These are phyloP conservation scores for Hypotaenidia okinawae DNA, from an alignment of 2,797 vertebrate species.

Conservation along the genomic window DNA sequence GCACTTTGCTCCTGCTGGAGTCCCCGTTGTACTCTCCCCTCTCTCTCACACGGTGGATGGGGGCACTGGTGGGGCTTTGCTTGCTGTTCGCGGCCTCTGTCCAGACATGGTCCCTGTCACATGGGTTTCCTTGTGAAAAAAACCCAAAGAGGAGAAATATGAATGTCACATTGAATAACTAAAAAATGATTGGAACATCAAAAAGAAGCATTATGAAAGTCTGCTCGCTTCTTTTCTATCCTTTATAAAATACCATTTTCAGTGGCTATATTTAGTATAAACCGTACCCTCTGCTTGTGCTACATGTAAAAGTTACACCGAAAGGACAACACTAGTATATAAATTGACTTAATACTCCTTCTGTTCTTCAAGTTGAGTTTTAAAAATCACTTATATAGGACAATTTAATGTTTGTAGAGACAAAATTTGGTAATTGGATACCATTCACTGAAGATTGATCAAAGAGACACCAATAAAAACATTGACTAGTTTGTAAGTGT, in stretches of 20 bases:
- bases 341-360: neutral
- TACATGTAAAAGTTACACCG: neutral
- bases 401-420: neutral
- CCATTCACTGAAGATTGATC: neutral
- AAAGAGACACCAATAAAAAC: neutral
- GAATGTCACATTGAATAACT: neutral
- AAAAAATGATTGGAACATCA: neutral
- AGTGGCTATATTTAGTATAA: neutral
- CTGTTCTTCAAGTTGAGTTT: neutral
- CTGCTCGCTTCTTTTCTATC: neutral
- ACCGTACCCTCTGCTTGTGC: neutral
- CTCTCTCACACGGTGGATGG: accelerated
- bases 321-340: neutral
- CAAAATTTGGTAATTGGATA: neutral
- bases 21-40: neutral
- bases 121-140: neutral
- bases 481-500: neutral
- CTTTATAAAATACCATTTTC: neutral
- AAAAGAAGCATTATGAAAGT: neutral
- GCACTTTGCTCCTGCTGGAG: neutral
- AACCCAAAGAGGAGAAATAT: neutral
- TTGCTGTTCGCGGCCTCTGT: neutral
- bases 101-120: neutral
- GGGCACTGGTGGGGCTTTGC: neutral
- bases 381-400: neutral